phyloP scores from a whole-genome alignment of 2,888 invertebrate species.

The Dendrolimus houi region DNA sequence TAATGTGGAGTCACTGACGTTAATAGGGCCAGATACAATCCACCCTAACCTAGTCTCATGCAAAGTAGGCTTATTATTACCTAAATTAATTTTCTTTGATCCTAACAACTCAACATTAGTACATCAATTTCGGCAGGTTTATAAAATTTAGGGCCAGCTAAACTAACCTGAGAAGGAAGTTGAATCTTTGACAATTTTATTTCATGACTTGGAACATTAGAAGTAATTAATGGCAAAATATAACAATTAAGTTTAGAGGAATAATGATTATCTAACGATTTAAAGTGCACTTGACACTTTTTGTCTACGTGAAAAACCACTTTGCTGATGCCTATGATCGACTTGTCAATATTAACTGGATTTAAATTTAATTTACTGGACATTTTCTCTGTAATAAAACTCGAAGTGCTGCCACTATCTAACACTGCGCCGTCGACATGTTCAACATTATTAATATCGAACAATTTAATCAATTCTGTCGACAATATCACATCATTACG shows the following conservation, averaged over 20 bases:
- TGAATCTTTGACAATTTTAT: conserved; percentile 3
- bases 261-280: conserved; percentile 8
- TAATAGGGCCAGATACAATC: conserved; percentile 13
- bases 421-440: conserved; percentile 6
- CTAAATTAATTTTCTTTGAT: conserved; percentile 9
- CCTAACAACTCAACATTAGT: conserved; percentile 15
- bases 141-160: conserved; percentile 10
- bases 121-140: conserved; percentile 9
- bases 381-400: conserved; percentile 7
- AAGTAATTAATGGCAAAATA: conserved; percentile 14
- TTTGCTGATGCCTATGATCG: conserved; percentile 13
- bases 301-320: conserved; percentile 4
- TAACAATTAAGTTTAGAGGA: conserved; percentile 8
- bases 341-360: conserved; percentile 2
- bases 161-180: conserved; percentile 4
- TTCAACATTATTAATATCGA: not conserved
- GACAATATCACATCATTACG: not conserved
- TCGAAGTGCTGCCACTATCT: conserved; percentile 2
- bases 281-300: conserved; percentile 7
- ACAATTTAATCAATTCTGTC: conserved; percentile 3
- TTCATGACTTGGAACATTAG: conserved; percentile 8
- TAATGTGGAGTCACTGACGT: too few species aligned
- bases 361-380: conserved; percentile 4
- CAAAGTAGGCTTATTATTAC: conserved; percentile 9
- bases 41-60: conserved; percentile 13